Percentiles rank a stretch among this genome's conserved stretches.
Conservation (phyloP, 2,113 vertebrate genomes). For the Oncorhynchus masou region DNA sequence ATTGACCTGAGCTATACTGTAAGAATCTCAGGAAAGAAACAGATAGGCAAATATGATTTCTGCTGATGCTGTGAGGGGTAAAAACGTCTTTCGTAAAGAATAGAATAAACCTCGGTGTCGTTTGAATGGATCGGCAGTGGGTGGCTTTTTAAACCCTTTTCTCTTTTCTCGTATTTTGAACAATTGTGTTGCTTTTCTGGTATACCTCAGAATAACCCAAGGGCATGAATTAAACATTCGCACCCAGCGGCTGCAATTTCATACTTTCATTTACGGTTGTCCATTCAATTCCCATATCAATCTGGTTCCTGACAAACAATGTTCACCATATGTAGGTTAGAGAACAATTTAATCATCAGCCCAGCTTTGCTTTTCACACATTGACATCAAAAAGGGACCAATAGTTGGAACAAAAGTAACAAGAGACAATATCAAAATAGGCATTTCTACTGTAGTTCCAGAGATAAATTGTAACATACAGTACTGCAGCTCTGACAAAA, state of each 20-base stretch:
- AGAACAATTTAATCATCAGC: not conserved
- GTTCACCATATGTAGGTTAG: not conserved
- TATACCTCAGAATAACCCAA: conserved; percentile 18
- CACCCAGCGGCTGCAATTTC: conserved; percentile 26
- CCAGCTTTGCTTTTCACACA: not conserved
- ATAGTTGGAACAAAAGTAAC: conserved; percentile 1
- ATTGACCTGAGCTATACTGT: not conserved
- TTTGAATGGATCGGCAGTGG: conserved; percentile 6
- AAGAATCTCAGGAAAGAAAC: not conserved
- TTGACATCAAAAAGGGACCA: not conserved
- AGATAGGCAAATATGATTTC: not conserved
- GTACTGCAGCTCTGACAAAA: no score
- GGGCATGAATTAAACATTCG: conserved; percentile 28
- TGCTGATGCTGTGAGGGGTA: not conserved
- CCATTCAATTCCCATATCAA: conserved; percentile 17
- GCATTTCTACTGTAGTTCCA: not conserved
- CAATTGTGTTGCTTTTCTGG: not conserved
- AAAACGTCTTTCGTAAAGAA: not conserved
- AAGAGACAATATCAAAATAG: not conserved
- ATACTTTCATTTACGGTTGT: conserved; percentile 21
- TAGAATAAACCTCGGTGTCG: conserved; percentile 7
- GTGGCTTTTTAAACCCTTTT: conserved; percentile 18
- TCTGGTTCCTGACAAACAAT: conserved; percentile 3
- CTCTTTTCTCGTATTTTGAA: conserved; percentile 32
- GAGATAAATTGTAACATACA: no score